These are phyloP conservation scores for Anguilla pacifica DNA, from an alignment of 2,797 vertebrate species.

Conservation along the genomic window DNA sequence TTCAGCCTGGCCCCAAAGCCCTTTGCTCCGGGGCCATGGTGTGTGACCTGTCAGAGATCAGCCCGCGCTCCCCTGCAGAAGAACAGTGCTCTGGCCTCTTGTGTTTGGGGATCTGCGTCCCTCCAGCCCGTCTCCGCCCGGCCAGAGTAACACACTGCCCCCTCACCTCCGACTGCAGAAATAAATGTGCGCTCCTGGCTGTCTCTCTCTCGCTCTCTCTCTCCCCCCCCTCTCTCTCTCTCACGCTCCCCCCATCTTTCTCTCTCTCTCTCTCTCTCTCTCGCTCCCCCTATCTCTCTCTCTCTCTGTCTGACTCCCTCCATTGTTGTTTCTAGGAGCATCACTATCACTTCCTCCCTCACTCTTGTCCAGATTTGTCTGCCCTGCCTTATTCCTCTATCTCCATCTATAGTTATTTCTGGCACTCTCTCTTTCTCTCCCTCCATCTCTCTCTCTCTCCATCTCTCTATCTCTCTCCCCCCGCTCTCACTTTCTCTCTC, in stretches of 20 bases:
- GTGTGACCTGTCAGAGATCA: conserved; percentile 40
- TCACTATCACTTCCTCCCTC: background rate
- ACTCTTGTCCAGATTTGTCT: background rate
- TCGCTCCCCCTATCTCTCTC: background rate
- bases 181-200: conserved; percentile 49
- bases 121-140: conserved; percentile 45
- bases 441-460: background rate
- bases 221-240: background rate
- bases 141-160: conserved; percentile 61
- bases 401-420: background rate
- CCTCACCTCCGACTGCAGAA: conserved; percentile 49
- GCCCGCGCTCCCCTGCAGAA: conserved; percentile 46
- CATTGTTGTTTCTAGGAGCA: background rate
- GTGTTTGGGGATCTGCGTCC: background rate
- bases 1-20: conserved; percentile 36
- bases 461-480: no score
- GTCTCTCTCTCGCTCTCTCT: background rate
- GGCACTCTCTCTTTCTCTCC: background rate
- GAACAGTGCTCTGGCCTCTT: conserved; percentile 28
- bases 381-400: background rate
- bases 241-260: background rate
- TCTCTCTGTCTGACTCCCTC: background rate
- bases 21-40: conserved; percentile 46
- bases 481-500: background rate
- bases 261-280: background rate